A percentile compares a stretch with the other conserved stretches of the same genome.
Evolutionary conservation across 2,113 vertebrate genomes (phyloP).

Genomic region (Dunckerocampus dactyliophorus): DNA sequence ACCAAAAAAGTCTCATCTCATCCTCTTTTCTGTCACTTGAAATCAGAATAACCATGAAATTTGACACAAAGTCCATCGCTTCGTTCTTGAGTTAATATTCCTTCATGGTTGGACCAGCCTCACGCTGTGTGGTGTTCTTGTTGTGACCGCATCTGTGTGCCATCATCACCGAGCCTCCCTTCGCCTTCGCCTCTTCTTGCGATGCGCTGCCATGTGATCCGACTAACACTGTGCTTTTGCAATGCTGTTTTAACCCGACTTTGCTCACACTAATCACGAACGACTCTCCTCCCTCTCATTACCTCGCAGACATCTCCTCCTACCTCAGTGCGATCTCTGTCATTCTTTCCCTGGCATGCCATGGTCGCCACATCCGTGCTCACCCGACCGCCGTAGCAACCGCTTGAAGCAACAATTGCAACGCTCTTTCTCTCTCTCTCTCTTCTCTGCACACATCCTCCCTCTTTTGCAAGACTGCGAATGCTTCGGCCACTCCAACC

Average conservation of each 20-base stretch:
- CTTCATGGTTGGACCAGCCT: slow-evolving; percentile 43
- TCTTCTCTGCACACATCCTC: slow-evolving; percentile 51
- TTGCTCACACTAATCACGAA: slow-evolving; percentile 57
- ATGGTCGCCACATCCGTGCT: slow-evolving; percentile 68
- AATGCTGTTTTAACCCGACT: slow-evolving; percentile 67
- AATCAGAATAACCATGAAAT: slow-evolving; percentile 20
- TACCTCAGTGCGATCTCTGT: slow-evolving; percentile 35
- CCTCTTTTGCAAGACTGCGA: slow-evolving; percentile 93
- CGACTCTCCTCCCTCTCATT: slow-evolving; percentile 15
- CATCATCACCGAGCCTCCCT: slow-evolving; percentile 35
- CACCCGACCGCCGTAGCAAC: slow-evolving; percentile 51
- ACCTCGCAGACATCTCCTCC: slow-evolving; percentile 15
- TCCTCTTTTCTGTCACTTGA: slow-evolving; percentile 9
- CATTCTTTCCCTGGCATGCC: slow-evolving; percentile 83
- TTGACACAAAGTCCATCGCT: slow-evolving; percentile 1
- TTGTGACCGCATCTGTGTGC: slow-evolving; percentile 52
- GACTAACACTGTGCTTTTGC: slow-evolving; percentile 64
- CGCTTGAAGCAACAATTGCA: slow-evolving; percentile 52
- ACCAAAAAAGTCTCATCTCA: slow-evolving; percentile 22
- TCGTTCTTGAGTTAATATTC: slow-evolving; percentile 9
- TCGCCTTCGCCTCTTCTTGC: slow-evolving; percentile 40
- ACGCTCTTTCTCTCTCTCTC: slow-evolving; percentile 39
- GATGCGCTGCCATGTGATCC: slow-evolving; percentile 70
- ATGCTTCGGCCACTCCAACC: slow-evolving; percentile 99
- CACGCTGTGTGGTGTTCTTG: slow-evolving; percentile 33